phyloP scores from a whole-genome alignment of 2,888 invertebrate genomes.

The Pasiphila rectangulata region DNA sequence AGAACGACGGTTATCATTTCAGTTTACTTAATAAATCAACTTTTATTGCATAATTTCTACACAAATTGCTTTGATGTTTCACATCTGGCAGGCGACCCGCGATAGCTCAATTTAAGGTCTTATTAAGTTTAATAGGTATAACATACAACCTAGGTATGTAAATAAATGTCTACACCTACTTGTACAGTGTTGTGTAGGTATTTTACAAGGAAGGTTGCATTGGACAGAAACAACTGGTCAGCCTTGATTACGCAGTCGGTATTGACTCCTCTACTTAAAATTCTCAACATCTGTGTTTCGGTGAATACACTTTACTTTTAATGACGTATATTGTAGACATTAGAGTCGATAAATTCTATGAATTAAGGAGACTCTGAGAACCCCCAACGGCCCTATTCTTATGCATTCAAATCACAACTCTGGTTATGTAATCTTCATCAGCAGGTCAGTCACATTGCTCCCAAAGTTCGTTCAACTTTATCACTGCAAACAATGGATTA shows the following conservation, averaged over 20 bases:
- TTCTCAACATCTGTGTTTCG: constrained; percentile 7
- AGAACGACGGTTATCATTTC: too few species aligned
- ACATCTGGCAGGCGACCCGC: too few species aligned
- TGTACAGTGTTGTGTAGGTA: neutral
- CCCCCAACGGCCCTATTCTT: constrained; percentile 4
- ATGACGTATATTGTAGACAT: neutral
- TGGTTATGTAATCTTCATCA: constrained; percentile 22
- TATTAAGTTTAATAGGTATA: too few species aligned
- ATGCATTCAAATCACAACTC: constrained; percentile 16
- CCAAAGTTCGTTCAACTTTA: constrained; percentile 17
- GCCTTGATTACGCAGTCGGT: constrained; percentile 7
- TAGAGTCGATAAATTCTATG: constrained; percentile 5
- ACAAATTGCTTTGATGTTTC: too few species aligned
- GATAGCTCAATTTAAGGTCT: too few species aligned
- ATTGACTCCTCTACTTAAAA: constrained; percentile 9
- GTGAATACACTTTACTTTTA: constrained; percentile 3
- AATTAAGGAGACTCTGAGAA: constrained; percentile 1
- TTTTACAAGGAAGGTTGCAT: constrained; percentile 5
- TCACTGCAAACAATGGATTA: constrained; percentile 1
- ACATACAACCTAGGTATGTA: too few species aligned
- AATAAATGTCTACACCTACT: neutral
- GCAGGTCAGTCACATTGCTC: constrained; percentile 16
- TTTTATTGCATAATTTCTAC: too few species aligned
- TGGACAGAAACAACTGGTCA: constrained; percentile 3
- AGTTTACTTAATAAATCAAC: too few species aligned